These are phyloP conservation scores for Vidua macroura DNA, from an alignment of 2,113 vertebrate species.

Conservation along the genomic window DNA sequence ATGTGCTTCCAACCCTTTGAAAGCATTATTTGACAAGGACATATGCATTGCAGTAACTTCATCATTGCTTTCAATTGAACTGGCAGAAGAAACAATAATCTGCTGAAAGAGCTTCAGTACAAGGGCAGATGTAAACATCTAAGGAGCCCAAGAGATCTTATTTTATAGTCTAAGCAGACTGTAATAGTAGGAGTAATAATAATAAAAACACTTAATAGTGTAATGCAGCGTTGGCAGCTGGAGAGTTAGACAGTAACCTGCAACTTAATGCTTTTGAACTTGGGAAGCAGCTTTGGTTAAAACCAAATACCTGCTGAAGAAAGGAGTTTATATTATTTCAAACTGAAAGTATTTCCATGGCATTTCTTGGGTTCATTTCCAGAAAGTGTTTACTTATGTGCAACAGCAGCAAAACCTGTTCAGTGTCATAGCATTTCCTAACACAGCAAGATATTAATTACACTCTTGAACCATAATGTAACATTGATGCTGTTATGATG, in stretches of 20 bases:
- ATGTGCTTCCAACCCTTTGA: neutral
- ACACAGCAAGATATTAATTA: neutral
- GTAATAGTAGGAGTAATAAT: neutral
- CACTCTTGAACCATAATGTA: neutral
- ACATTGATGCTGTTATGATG: neutral
- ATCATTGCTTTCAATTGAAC: neutral
- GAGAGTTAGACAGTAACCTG: neutral
- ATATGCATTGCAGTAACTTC: neutral
- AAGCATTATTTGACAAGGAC: neutral
- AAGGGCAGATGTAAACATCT: neutral
- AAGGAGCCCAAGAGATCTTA: constrained; percentile 4
- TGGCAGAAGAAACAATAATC: constrained; percentile 13
- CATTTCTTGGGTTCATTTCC: neutral
- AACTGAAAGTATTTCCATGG: neutral
- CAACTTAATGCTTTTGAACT: constrained; percentile 20
- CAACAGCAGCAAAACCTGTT: neutral
- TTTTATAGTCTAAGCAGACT: constrained; percentile 6
- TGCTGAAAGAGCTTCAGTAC: neutral
- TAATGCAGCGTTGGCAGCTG: neutral
- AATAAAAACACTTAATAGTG: neutral
- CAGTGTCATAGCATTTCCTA: neutral
- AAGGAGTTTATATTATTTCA: neutral
- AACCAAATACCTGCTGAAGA: neutral
- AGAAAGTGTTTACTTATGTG: neutral
- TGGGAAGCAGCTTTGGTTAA: neutral